Percentiles rank a stretch among this genome's conserved stretches.
Conservation (phyloP, 2,797 vertebrate genomes). For the Rhinogobio ventralis region DNA sequence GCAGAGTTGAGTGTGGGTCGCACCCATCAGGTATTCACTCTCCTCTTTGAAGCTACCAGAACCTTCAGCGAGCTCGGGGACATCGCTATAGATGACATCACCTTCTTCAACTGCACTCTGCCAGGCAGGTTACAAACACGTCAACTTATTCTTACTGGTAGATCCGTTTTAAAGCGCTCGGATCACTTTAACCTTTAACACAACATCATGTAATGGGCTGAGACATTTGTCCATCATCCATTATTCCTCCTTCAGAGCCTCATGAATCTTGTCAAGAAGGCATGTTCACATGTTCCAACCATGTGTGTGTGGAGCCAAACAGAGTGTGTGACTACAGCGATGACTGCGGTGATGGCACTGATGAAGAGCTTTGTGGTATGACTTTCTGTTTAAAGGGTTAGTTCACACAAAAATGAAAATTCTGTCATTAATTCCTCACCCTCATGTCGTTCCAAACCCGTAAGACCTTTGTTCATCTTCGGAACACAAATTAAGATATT, state of each 20-base stretch:
- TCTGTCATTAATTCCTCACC: too few species aligned
- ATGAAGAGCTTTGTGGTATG: constrained; percentile 78
- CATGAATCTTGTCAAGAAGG: constrained; percentile 68
- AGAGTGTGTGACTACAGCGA: constrained; percentile 80
- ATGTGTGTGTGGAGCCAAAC: constrained; percentile 72
- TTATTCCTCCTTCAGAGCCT: constrained; percentile 65
- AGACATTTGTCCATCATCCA: background rate
- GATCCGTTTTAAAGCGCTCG: background rate
- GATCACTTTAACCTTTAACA: constrained; percentile 4
- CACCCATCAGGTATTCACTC: constrained; percentile 69
- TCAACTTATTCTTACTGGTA: background rate
- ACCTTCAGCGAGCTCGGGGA: constrained; percentile 69
- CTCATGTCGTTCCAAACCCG: too few species aligned
- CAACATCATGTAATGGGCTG: background rate
- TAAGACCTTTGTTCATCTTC: too few species aligned
- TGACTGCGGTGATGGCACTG: constrained; percentile 79
- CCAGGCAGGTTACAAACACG: constrained; percentile 55
- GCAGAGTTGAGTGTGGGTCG: constrained; percentile 70
- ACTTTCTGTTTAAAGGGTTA: background rate
- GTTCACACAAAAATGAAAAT: too few species aligned
- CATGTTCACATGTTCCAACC: constrained; percentile 74
- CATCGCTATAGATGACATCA: constrained; percentile 77
- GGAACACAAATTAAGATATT: too few species aligned
- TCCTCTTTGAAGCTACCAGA: constrained; percentile 75
- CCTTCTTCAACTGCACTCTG: constrained; percentile 73